Conservation (phyloP, 1,140 invertebrate genomes). For the Archegozetes longisetosus region DNA sequence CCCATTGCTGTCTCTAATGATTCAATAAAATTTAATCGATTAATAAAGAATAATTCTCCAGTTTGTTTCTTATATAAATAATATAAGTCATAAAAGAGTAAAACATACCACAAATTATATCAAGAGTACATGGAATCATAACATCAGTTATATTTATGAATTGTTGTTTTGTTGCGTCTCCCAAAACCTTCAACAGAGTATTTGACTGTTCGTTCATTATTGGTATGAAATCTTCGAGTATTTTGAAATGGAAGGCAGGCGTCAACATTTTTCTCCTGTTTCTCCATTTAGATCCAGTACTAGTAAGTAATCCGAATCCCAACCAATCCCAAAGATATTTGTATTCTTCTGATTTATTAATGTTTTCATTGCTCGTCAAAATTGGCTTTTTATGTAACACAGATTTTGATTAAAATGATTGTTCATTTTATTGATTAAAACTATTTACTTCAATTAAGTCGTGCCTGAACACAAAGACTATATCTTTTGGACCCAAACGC, state of each 20-base stretch:
- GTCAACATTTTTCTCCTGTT: constrained; percentile 44
- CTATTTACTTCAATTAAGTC: too few relatives aligned
- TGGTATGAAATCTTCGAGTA: constrained; percentile 41
- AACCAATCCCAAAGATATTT: not conserved
- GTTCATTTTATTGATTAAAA: too few relatives aligned
- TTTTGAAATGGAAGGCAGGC: constrained; percentile 45
- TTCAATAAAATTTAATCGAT: constrained; percentile 50
- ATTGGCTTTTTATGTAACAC: not conserved
- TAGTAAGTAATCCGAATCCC: constrained; percentile 43
- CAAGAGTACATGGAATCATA: constrained; percentile 16
- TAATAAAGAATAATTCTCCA: too few relatives aligned
- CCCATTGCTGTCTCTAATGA: constrained; percentile 66
- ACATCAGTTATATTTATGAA: constrained; percentile 15
- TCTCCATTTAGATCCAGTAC: constrained; percentile 42
- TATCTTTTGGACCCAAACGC: too few relatives aligned
- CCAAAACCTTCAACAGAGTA: constrained; percentile 45
- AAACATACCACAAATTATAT: constrained; percentile 22
- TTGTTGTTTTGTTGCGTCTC: constrained; percentile 26
- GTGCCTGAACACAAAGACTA: too few relatives aligned
- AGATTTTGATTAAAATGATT: too few relatives aligned
- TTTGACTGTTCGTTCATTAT: constrained; percentile 39
- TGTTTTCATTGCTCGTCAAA: not conserved
- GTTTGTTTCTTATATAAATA: too few relatives aligned
- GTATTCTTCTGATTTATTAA: not conserved
- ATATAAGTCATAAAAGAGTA: too few relatives aligned